Conservation (phyloP, 2,113 vertebrate genomes). For the Dolichotis patagonum region DNA sequence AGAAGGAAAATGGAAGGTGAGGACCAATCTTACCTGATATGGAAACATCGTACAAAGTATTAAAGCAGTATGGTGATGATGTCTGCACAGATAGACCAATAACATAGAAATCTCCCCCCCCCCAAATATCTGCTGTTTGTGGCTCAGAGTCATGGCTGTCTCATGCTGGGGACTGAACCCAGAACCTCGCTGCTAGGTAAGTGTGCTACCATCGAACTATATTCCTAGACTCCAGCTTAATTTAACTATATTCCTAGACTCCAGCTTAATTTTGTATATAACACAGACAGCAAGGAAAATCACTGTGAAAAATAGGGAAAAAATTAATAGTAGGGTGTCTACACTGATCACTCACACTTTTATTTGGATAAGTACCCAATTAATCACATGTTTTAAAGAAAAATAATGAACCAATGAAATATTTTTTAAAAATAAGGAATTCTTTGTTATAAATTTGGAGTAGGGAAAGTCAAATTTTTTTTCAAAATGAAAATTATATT, state of each 20-base stretch:
- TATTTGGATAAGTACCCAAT: neutral
- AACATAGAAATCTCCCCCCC: neutral
- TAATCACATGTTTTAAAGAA: neutral
- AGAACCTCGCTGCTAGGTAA: neutral
- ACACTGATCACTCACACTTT: neutral
- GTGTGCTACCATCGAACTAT: rapidly evolving
- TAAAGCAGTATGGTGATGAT: neutral
- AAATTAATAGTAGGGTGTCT: neutral
- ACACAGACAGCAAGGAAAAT: neutral
- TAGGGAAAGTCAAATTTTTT: neutral
- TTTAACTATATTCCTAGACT: neutral
- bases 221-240: too few species aligned
- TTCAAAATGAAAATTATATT: neutral
- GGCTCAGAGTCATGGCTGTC: neutral
- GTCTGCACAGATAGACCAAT: neutral
- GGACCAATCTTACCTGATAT: neutral
- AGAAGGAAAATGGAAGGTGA: neutral
- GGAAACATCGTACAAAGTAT: neutral
- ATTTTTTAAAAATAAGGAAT: neutral
- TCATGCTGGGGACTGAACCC: neutral
- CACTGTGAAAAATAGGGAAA: neutral
- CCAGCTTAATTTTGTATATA: neutral
- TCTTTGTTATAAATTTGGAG: neutral
- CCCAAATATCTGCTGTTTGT: neutral
- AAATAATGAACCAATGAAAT: neutral